Base-by-base conservation (phyloP, 2,888 invertebrate species). In the Cephonodes hylas region DNA sequence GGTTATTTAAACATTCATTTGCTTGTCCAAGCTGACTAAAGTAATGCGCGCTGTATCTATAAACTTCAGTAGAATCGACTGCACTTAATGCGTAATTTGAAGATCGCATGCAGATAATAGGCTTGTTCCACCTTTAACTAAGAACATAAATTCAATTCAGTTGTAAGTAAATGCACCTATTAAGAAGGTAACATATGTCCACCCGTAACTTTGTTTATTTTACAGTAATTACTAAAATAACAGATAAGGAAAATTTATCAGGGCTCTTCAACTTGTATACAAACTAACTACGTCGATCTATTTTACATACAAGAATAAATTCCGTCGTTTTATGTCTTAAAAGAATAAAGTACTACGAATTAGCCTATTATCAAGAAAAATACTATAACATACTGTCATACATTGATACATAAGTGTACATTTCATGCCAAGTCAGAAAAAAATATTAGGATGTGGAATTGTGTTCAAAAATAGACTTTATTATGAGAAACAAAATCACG, bases 61-160 rank as follows among this genome's bases (percentile, higher is more conserved):
- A 46, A 34, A 45, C 59, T n/a, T 34, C 3, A 53, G 18, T 27
- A 10, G 20, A 59, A 59, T 22, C 22, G 31, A 38, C 23, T 59
- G 34, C 46, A 59, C 31, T 38, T 65, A 45, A 44, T 38, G 44
- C n/a, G 53, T 48, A 59, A 59, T 46, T 59, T 20, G 22, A n/a
- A 23, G 59, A 23, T 59, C 34, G 59, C 59, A 59, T 59, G 59
- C 34, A 46, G 34, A 59, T 59, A 59, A 59, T 59, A n/a, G 46
- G 7, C 34, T 45, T 48, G 38, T 15, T 48, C 10, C 53, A 53
- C 18, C 18, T 58, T 44, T 57, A 57, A 57, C n/a, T 42, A 34
- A 22, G 34, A n/a, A n/a, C n/a, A 15, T 46, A 60, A 34, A 60
- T 22, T 8, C 34, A 22, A 15, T 34, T 31, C 13, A 7, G 34